Evolutionary conservation across 2,113 vertebrate genomes (phyloP).

Genomic region (Notothenia rossii): DNA sequence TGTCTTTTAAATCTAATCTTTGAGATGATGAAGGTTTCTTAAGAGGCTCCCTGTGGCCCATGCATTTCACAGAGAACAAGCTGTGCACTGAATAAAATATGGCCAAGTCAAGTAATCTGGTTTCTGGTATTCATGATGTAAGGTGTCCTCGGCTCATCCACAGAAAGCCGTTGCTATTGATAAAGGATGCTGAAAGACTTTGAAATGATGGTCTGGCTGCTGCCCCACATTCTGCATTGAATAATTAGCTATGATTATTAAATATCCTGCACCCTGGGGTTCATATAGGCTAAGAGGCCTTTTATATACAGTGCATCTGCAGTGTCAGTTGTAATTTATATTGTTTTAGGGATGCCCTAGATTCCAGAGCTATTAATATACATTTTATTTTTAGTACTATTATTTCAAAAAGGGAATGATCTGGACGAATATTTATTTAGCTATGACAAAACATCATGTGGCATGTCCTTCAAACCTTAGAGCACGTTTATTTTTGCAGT

Average conservation of each 20-base stretch:
- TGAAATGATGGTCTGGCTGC: constrained; percentile 65
- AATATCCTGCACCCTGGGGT: constrained; percentile 11
- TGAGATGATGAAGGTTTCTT: constrained; percentile 30
- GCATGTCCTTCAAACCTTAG: constrained; percentile 1
- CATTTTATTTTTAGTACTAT: constrained; percentile 6
- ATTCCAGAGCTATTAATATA: constrained; percentile 30
- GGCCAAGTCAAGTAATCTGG: constrained; percentile 37
- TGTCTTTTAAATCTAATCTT: constrained; percentile 14
- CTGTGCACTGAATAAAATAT: constrained; percentile 55
- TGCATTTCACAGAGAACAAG: constrained; percentile 5
- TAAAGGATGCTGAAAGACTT: constrained; percentile 75
- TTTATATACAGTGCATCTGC: constrained; percentile 3
- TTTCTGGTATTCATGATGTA: constrained; percentile 49
- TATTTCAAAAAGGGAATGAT: constrained; percentile 12
- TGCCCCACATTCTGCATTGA: constrained; percentile 41
- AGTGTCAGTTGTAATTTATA: not conserved
- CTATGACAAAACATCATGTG: not conserved
- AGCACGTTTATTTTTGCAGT: constrained; percentile 24
- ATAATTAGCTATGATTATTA: constrained; percentile 60
- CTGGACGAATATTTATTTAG: constrained; percentile 6
- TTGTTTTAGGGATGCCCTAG: constrained; percentile 42
- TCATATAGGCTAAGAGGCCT: not conserved
- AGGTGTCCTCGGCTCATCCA: constrained; percentile 59
- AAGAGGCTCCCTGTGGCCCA: constrained; percentile 8
- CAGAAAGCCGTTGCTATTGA: constrained; percentile 40